These are phyloP conservation scores for Hypanus sabinus DNA, from an alignment of 2,113 vertebrate genomes.

Conservation along the genomic window DNA sequence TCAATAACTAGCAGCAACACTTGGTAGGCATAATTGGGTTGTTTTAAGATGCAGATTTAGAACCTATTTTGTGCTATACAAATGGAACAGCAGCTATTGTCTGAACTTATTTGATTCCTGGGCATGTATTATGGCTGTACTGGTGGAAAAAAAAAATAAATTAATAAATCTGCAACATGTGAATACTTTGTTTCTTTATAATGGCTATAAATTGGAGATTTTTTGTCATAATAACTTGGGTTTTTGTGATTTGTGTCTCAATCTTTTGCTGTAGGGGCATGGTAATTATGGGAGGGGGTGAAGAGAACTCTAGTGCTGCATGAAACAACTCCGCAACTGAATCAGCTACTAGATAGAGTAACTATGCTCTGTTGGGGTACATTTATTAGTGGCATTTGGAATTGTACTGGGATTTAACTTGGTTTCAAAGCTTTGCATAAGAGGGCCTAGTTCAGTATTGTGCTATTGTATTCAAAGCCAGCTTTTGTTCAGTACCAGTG, in stretches of 20 bases:
- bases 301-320: too few species aligned
- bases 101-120: conserved; percentile 31
- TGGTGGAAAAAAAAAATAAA: conserved; percentile 36
- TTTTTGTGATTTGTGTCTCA: neutral
- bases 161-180: conserved; percentile 24
- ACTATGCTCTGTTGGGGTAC: neutral
- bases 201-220: neutral
- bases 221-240: neutral
- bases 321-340: too few species aligned
- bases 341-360: neutral
- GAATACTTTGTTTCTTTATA: neutral
- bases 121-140: conserved; percentile 36
- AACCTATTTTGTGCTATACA: conserved; percentile 30
- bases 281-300: neutral
- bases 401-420: too few species aligned
- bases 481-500: neutral
- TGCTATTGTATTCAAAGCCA: neutral
- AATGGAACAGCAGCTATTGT: conserved; percentile 37
- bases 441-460: neutral
- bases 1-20: conserved; percentile 26
- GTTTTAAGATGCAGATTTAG: conserved; percentile 30
- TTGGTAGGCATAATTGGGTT: conserved; percentile 19
- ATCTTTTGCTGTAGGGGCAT: neutral
- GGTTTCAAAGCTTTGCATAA: neutral
- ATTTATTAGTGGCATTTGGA: neutral